phyloP scores from a whole-genome alignment of 2,797 vertebrate genomes.

The Iguana delicatissima region DNA sequence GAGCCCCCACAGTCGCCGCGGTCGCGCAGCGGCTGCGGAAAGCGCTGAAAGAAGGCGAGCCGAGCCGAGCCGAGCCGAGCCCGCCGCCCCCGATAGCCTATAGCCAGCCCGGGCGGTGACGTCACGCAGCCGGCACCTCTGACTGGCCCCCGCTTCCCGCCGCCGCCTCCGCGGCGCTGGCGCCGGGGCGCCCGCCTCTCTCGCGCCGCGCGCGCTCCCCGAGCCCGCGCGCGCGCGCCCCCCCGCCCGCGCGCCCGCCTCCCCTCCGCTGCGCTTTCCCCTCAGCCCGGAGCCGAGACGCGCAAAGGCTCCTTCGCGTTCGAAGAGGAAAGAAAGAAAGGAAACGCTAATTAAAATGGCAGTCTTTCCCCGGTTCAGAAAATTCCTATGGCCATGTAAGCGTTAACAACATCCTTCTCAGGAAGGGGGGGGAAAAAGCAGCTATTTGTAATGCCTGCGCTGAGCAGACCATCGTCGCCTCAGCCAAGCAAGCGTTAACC shows the following conservation, averaged over 20 bases:
- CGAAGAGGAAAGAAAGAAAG: too few species aligned
- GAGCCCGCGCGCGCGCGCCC: neutral
- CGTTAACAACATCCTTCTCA: too few species aligned
- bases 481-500: neutral
- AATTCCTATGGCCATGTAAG: neutral
- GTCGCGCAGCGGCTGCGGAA: conserved; percentile 73
- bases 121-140: conserved; percentile 74
- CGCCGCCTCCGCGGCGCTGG: neutral
- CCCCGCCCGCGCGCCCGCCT: neutral
- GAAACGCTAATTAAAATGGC: too few species aligned
- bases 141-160: conserved; percentile 50
- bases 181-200: too few species aligned
- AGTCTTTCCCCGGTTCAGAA: too few species aligned
- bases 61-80: conserved; percentile 60
- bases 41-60: conserved; percentile 69
- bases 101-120: conserved; percentile 81
- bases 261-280: rapidly evolving
- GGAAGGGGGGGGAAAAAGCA: too few species aligned
- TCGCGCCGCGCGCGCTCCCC: too few species aligned
- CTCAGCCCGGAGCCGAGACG: neutral
- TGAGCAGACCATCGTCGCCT: neutral
- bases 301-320: too few species aligned
- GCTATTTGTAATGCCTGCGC: neutral
- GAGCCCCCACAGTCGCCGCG: conserved; percentile 58
- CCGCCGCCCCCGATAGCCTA: conserved; percentile 76